Percentiles rank a stretch among this genome's conserved stretches.
Conservation (phyloP, 2,113 vertebrate species). For the Bagarius yarrelli region DNA sequence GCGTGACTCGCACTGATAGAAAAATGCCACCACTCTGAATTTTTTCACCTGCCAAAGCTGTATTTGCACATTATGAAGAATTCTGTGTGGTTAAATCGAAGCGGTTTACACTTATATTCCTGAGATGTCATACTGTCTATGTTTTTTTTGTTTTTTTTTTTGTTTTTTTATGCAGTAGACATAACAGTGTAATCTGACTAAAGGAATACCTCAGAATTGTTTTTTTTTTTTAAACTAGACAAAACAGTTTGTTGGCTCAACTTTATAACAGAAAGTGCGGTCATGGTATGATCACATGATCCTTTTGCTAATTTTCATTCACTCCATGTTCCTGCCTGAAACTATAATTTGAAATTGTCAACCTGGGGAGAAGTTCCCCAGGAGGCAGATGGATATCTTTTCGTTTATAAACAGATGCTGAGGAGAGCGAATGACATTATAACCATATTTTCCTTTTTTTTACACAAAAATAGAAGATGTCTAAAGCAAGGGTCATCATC, state of each 20-base stretch:
- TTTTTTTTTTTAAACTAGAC: neutral
- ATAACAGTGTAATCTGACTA: neutral
- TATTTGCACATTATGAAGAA: constrained; percentile 6
- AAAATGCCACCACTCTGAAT: constrained; percentile 34
- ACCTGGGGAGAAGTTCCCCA: constrained; percentile 34
- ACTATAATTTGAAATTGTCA: constrained; percentile 56
- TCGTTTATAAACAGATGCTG: constrained; percentile 46
- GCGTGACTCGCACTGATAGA: constrained; percentile 50
- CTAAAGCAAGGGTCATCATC: neutral
- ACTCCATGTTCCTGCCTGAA: constrained; percentile 36
- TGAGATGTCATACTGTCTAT: neutral
- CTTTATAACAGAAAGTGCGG: constrained; percentile 11
- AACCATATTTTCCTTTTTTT: neutral
- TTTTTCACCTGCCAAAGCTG: neutral
- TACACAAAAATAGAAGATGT: neutral
- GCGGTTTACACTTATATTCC: neutral
- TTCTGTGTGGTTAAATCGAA: neutral
- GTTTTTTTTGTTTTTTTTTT: too few relatives aligned
- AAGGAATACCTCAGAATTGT: neutral
- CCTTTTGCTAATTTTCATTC: constrained; percentile 40
- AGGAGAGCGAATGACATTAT: constrained; percentile 12
- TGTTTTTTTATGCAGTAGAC: neutral
- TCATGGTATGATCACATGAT: constrained; percentile 25
- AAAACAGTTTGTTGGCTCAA: neutral
- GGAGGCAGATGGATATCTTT: constrained; percentile 40